Base-by-base conservation (phyloP, 2,888 invertebrate genomes). In the Erebia aethiops region DNA sequence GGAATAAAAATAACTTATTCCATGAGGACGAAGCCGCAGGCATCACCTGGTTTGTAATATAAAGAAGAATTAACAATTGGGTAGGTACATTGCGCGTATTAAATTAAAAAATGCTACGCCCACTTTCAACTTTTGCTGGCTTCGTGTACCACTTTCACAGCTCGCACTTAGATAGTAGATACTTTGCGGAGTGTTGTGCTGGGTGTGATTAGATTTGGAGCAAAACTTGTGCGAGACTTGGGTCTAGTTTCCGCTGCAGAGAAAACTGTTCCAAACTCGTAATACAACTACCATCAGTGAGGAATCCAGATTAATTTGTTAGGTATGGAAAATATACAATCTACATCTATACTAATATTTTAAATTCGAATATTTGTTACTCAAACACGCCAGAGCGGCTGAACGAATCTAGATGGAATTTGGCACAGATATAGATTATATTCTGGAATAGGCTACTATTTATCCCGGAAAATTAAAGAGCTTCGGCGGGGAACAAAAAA, bases 151-250 rank as follows among this genome's bases (percentile, higher is more conserved):
- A 46, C 26, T 67, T 51, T 58, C 52, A 60, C 49, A 60, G 41
- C 60, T 51, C 67, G 51, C 51, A 60, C 49, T 67, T n/a, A 60
- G 51, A 60, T 26, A 60, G 60, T 5, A 41, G 51, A 67, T 26
- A 60, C 60, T 60, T 58, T 60, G 60, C 60, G n/a, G 52, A 67
- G 60, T 60, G 41, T 60, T 60, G 60, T 60, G 35, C 67, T 58
- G 26, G 54, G 51, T 56, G 60, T 62, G 52, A 69, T 68, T 68
- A 68, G 61, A 68, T 69, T 62, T 41, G n/a, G 21, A 43, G 54
- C 35, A 46, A 56, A 69, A 62, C 62, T 69, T 62, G 43, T 56
- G 56, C 62, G 41, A 26, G 13, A 69, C 62, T 69, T 56, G 62
- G 41, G 62, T 61, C 56, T 54, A 41, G 41, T 62, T 68, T 21